Conservation (phyloP, 2,113 vertebrate genomes). For the Neolamprologus caudopunctatus region DNA sequence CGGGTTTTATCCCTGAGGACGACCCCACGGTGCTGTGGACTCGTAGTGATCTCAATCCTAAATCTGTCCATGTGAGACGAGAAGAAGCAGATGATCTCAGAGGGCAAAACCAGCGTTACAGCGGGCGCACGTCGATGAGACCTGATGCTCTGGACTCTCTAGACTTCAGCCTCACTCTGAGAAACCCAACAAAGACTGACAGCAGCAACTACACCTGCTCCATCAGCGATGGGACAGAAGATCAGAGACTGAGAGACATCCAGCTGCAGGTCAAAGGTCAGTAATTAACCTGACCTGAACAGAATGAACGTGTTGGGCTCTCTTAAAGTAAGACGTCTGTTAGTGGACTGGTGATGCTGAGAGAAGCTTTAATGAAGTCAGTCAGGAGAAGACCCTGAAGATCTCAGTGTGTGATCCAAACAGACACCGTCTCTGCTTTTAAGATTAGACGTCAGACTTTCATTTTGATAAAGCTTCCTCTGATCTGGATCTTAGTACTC, state of each 20-base stretch:
- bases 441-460: background rate
- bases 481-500: background rate
- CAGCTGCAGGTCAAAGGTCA: background rate
- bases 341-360: background rate
- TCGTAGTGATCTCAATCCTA: background rate
- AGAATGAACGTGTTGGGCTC: accelerated
- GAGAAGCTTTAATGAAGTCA: background rate
- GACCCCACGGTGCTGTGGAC: background rate
- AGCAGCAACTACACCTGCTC: background rate
- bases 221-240: background rate
- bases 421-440: background rate
- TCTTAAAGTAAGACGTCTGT: background rate
- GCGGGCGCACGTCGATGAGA: accelerated
- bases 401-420: background rate
- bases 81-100: background rate
- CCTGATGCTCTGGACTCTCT: accelerated
- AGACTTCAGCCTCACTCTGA: accelerated
- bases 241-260: background rate
- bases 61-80: background rate
- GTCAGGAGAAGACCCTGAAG: background rate
- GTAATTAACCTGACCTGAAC: background rate
- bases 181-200: background rate
- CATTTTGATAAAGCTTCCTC: accelerated
- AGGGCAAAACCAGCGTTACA: background rate
- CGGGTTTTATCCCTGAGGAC: accelerated